Conservation (phyloP, 2,888 invertebrate species). For the Fissipunctia ypsillon region DNA sequence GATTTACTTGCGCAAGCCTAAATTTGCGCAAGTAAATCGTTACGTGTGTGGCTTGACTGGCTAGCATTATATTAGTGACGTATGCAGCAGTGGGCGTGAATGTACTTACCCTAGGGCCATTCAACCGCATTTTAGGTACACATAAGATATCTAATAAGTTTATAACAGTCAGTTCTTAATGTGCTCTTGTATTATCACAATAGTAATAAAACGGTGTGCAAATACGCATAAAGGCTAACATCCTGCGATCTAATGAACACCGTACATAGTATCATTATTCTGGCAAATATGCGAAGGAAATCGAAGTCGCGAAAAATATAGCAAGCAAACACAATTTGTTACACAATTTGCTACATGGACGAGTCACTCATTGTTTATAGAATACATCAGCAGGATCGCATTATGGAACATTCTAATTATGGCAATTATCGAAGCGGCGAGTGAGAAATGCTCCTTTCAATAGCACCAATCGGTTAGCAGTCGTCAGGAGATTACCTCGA, state of each 20-base stretch:
- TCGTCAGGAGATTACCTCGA: conserved; percentile 61
- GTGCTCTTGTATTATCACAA: conserved; percentile 66
- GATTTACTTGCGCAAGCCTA: no score
- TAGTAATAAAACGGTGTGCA: conserved; percentile 69
- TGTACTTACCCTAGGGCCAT: conserved; percentile 42
- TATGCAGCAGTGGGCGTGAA: conserved; percentile 14
- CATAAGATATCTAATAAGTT: conserved; percentile 32
- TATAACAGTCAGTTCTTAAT: conserved; percentile 57
- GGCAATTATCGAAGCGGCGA: conserved; percentile 70
- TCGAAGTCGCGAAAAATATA: conserved; percentile 73
- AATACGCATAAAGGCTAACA: conserved; percentile 64
- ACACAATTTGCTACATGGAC: conserved; percentile 49
- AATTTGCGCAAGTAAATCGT: no score
- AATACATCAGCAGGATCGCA: conserved; percentile 69
- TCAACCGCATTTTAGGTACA: conserved; percentile 44
- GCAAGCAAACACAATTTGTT: conserved; percentile 72
- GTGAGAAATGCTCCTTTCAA: conserved; percentile 64
- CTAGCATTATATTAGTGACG: no score
- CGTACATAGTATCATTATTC: conserved; percentile 65
- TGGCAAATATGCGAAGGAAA: conserved; percentile 68
- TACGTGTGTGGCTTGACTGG: no score
- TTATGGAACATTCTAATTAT: conserved; percentile 79
- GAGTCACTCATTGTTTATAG: conserved; percentile 72
- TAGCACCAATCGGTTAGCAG: conserved; percentile 56
- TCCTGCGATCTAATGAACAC: conserved; percentile 65